Evolutionary conservation across 1,140 invertebrate genomes (phyloP).

Genomic region (Aphaenogaster ashmeadi): DNA sequence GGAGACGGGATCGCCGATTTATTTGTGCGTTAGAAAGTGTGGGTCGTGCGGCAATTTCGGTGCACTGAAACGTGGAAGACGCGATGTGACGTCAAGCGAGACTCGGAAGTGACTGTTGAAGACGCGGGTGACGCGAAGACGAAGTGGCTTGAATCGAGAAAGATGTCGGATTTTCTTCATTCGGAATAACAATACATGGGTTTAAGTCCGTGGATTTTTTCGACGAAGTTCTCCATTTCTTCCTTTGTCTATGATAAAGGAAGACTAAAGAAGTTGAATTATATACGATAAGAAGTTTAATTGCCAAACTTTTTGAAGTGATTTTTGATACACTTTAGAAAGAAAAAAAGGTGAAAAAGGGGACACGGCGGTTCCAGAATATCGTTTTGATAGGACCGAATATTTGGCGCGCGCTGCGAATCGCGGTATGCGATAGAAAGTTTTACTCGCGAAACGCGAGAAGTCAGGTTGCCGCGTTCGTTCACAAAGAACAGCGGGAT

Average conservation of each 20-base stretch:
- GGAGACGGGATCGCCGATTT: background rate
- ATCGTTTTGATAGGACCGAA: background rate
- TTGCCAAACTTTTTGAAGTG: background rate
- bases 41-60: background rate
- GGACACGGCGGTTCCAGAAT: background rate
- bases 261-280: background rate
- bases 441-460: background rate
- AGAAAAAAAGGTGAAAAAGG: background rate
- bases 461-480: slow-evolving; percentile 8
- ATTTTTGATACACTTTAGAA: background rate
- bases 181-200: background rate
- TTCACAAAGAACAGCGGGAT: slow-evolving; percentile 1
- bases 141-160: background rate
- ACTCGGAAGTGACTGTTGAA: slow-evolving; percentile 15
- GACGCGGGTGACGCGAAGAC: slow-evolving; percentile 19
- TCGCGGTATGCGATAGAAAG: slow-evolving; percentile 22
- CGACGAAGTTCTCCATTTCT: background rate
- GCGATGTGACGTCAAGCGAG: slow-evolving; percentile 30
- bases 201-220: background rate
- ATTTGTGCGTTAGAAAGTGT: slow-evolving; percentile 33
- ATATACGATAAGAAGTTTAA: background rate
- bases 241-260: background rate
- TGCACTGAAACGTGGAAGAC: slow-evolving; percentile 43
- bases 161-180: background rate
- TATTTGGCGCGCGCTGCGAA: background rate